A percentile compares a stretch with the other conserved stretches of the same genome.
phyloP scores from a whole-genome alignment of 2,888 invertebrate species.

The Ormyrus labotus region DNA sequence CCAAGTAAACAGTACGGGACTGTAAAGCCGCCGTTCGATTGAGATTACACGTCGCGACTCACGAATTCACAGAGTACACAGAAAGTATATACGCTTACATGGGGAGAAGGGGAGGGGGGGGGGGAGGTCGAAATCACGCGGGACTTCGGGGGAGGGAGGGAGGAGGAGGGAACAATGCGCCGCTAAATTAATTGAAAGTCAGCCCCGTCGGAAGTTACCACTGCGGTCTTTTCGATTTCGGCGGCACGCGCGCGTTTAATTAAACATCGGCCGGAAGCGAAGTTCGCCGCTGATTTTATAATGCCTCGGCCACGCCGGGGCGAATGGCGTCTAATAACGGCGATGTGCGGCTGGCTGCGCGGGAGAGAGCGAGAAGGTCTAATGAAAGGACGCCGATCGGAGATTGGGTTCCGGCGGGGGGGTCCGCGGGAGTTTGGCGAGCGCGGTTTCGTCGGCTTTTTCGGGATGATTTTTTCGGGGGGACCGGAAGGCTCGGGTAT shows the following conservation, averaged over 20 bases:
- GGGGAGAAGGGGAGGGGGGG: not conserved
- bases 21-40: not conserved
- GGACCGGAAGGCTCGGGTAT: not conserved
- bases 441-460: no score
- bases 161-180: slow-evolving; percentile 38
- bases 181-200: slow-evolving; percentile 65
- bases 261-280: slow-evolving; percentile 51
- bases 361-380: not conserved
- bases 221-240: slow-evolving; percentile 42
- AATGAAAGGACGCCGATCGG: not conserved
- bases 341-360: not conserved
- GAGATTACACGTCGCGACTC: slow-evolving; percentile 28
- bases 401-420: no score
- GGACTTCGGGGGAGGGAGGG: not conserved
- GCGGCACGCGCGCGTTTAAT: slow-evolving; percentile 55
- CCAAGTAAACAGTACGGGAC: not conserved
- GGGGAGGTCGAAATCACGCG: not conserved
- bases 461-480: no score
- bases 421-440: no score
- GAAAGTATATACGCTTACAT: not conserved
- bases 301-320: not conserved
- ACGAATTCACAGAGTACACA: not conserved
- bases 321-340: not conserved
- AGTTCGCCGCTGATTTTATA: not conserved
- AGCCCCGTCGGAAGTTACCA: slow-evolving; percentile 52